Evolutionary conservation across 2,888 invertebrate species (phyloP).

Genomic region (Tanypteryx hageni): DNA sequence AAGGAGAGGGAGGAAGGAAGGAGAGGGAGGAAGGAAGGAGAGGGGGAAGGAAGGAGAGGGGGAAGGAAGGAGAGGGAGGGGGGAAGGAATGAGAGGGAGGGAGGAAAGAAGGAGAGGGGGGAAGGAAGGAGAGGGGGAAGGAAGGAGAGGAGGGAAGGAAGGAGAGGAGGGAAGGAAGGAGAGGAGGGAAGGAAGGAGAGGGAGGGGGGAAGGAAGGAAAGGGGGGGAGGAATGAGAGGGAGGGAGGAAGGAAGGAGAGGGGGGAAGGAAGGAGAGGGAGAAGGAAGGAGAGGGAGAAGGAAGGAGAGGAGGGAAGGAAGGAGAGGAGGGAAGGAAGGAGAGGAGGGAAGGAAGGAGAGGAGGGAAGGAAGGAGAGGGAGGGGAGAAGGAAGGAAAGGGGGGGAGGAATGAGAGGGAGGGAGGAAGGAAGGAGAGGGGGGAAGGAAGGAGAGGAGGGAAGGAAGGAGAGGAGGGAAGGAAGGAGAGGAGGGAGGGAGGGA

Average conservation of each 20-base stretch:
- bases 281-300: background rate
- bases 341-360: too few relatives aligned
- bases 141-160: background rate
- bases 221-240: too few relatives aligned
- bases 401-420: too few relatives aligned
- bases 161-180: background rate
- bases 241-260: too few relatives aligned
- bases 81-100: too few relatives aligned
- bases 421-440: background rate
- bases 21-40: background rate
- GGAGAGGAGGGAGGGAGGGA: too few relatives aligned
- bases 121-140: constrained; percentile 6
- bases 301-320: background rate
- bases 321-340: too few relatives aligned
- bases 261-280: background rate
- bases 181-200: constrained; percentile 1
- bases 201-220: too few relatives aligned
- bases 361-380: too few relatives aligned
- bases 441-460: background rate
- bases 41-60: background rate
- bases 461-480: background rate
- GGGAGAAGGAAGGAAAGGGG: too few relatives aligned
- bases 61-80: background rate
- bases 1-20: background rate
- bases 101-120: constrained; percentile 11